These are phyloP conservation scores for Gadopsis bispinosus DNA, from an alignment of 2,797 vertebrate species.

Conservation along the genomic window DNA sequence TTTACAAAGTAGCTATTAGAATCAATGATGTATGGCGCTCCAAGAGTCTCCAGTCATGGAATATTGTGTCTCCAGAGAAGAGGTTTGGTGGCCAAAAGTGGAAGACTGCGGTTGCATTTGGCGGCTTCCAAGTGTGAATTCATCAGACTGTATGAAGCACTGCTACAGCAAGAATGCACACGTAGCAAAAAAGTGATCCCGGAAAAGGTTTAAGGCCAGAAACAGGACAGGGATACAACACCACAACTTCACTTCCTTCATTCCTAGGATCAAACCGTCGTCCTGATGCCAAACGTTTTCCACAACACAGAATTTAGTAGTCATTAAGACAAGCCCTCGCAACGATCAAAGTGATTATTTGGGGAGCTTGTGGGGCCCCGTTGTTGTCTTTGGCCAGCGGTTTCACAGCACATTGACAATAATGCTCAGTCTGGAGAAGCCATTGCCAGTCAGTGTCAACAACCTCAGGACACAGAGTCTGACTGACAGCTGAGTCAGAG, in stretches of 20 bases:
- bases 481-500: constrained; percentile 48
- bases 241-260: neutral
- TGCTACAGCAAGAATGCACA: constrained; percentile 12
- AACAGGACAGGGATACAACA: constrained; percentile 11
- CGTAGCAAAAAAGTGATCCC: neutral
- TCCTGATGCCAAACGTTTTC: constrained; percentile 29
- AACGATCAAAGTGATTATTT: constrained; percentile 60
- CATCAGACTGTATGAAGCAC: constrained; percentile 2
- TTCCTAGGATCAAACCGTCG: constrained; percentile 27
- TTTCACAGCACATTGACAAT: constrained; percentile 63
- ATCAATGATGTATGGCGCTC: constrained; percentile 4
- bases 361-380: constrained; percentile 24
- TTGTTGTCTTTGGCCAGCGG: constrained; percentile 65
- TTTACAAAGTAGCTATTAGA: constrained; percentile 7
- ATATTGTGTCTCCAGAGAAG: constrained; percentile 27
- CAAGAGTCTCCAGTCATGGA: constrained; percentile 10
- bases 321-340: constrained; percentile 27
- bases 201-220: neutral
- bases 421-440: constrained; percentile 55
- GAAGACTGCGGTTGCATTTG: constrained; percentile 5
- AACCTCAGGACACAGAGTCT: constrained; percentile 45
- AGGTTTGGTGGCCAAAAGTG: constrained; percentile 2
- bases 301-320: constrained; percentile 33
- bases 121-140: constrained; percentile 20
- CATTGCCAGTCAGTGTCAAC: constrained; percentile 57